Percentiles rank a stretch among this genome's conserved stretches.
These are phyloP conservation scores for Rana temporaria DNA, from an alignment of 2,113 vertebrate species.

Conservation along the genomic window DNA sequence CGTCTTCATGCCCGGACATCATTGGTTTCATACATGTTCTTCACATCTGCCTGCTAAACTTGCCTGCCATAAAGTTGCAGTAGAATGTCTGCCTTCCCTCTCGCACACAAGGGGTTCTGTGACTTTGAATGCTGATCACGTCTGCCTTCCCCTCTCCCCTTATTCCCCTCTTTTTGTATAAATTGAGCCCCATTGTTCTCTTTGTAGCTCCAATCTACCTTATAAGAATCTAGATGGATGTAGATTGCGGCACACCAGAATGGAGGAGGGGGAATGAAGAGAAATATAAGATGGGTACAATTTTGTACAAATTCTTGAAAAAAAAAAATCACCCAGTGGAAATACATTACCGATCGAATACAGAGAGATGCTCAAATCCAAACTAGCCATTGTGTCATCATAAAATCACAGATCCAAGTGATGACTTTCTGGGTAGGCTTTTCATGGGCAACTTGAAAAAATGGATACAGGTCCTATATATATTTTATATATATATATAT, in stretches of 20 bases:
- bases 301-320: background rate
- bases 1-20: background rate
- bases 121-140: slow-evolving; percentile 69
- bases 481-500: slow-evolving; percentile 10
- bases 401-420: too few species aligned
- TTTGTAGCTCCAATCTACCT: slow-evolving; percentile 69
- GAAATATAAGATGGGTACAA: background rate
- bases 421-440: too few species aligned
- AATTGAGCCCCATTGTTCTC: slow-evolving; percentile 69
- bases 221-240: slow-evolving; percentile 68
- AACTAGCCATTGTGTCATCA: too few species aligned
- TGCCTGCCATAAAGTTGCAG: slow-evolving; percentile 43
- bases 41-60: background rate
- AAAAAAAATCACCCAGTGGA: background rate
- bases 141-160: slow-evolving; percentile 64
- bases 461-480: too few species aligned
- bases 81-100: background rate
- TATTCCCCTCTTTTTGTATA: slow-evolving; percentile 64
- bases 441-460: too few species aligned
- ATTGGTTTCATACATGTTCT: background rate
- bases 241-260: slow-evolving; percentile 61
- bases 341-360: background rate
- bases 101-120: slow-evolving; percentile 46
- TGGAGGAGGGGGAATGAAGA: slow-evolving; percentile 11
- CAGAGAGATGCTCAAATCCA: background rate